Base-by-base conservation (phyloP, 2,113 vertebrate genomes). In the Pycnonotus jocosus region DNA sequence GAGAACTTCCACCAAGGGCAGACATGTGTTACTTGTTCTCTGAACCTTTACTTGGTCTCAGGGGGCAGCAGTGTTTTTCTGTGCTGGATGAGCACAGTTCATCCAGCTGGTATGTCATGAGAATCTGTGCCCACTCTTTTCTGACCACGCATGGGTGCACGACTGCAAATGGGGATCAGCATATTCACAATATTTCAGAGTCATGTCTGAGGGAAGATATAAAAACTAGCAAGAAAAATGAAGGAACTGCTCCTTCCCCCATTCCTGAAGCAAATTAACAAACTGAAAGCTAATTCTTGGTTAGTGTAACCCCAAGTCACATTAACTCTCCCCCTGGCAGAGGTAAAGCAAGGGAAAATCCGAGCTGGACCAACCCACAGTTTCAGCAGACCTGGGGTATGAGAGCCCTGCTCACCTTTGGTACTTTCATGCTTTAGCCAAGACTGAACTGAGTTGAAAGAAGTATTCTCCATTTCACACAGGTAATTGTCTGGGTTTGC, bases 401-500 rank as follows among this genome's bases (percentile, higher is more conserved):
- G 11, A 69, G 54, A 60, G 33, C n/a, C 16, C 20, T 45, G 40
- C 96, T 96, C 71, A 98, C 98, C 98, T 98, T 95, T 97, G 71
- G 74, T 90, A 84, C 86, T 95, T 48, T 98, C 98, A 0, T 97
- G 97, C 69, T 98, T 98, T 86, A 98, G 96, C 98, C 98, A 98
- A 89, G 98, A 98, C 66, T 91, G 96, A 45, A 98, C 96, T 8
- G 97, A 97, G 60, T 95, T 96, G 90, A 98, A 97, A 6, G 98
- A 73, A 65, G 91, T 87, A 4, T 96, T 95, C 84, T 98, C 98
- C 91, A 97, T 96, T 93, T 98, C 98, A 38, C 97, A 96, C 33
- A 98, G 90, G 73, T 96, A 98, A 81, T 45, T 97, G 48, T 98
- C 97, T 0, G 97, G 83, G 38, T 93, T 93, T 37, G 93, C 54